Percentiles rank a stretch among this genome's conserved stretches.
phyloP scores from a whole-genome alignment of 2,797 vertebrate species.

The Sarcophilus harrisii region DNA sequence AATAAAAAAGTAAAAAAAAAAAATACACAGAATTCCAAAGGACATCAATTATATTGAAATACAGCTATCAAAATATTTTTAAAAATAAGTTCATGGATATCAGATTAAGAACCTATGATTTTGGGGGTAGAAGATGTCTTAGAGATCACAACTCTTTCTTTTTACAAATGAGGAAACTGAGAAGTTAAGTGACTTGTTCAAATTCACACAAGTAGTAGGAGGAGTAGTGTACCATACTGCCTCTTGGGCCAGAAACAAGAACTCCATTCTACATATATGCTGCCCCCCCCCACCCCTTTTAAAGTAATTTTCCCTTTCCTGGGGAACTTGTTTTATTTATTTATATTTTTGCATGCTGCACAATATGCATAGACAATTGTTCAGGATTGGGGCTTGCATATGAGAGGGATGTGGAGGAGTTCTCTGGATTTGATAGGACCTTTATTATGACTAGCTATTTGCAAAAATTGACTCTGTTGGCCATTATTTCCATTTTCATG shows the following conservation, averaged over 20 bases:
- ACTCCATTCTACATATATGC: neutral
- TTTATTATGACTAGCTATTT: conserved; percentile 33
- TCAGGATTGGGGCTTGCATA: neutral
- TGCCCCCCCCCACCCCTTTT: no score
- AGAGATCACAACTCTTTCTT: neutral
- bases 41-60: neutral
- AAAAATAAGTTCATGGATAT: neutral
- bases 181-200: neutral
- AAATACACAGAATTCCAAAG: neutral
- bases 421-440: conserved; percentile 15
- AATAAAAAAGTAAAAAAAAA: no score
- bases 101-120: neutral
- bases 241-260: neutral
- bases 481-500: conserved; percentile 20
- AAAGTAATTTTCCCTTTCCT: neutral
- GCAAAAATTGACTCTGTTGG: neutral
- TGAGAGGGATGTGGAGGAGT: neutral
- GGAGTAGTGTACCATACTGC: neutral
- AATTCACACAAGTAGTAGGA: neutral
- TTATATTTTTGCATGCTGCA: neutral
- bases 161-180: neutral
- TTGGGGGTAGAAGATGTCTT: neutral
- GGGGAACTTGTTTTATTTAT: neutral
- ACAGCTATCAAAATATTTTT: neutral
- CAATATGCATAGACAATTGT: neutral